Base-by-base conservation (phyloP, 2,888 invertebrate genomes). In the Hydriomena furcata region DNA sequence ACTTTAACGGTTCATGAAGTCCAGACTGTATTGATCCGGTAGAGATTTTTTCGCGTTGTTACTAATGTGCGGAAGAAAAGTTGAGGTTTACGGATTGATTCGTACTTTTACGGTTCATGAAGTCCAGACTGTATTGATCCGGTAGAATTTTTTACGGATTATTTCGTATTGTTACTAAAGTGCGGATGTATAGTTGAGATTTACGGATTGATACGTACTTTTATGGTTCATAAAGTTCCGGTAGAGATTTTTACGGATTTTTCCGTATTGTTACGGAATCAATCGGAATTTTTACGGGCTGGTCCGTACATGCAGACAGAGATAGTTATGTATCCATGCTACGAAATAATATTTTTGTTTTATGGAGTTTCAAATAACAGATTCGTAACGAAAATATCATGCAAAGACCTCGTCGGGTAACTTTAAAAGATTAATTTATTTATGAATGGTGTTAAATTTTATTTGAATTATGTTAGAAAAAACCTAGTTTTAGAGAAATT, bases 111-210 rank as follows among this genome's bases (percentile, higher is more conserved):
- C 17, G 17, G 17, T 17, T n/a, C n/a, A n/a, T n/a, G n/a, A n/a
- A n/a, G n/a, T n/a, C n/a, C n/a, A n/a, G n/a, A n/a, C n/a, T n/a
- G n/a, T n/a, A n/a, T n/a, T n/a, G n/a, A n/a, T n/a, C n/a, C n/a
- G n/a, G n/a, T n/a, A n/a, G n/a, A n/a, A n/a, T n/a, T n/a, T n/a
- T n/a, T n/a, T n/a, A n/a, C n/a, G n/a, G n/a, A 17, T 17, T 17
- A 17, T 17, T 17, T 4, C 17, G n/a, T n/a, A n/a, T n/a, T n/a
- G n/a, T n/a, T n/a, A n/a, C n/a, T n/a, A n/a, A 90, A 90, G 47
- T 88, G 89, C 49, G 89, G 88, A 0, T 89, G 90, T 47, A 84
- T 90, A 48, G 90, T 90, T 38, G 89, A 80, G 73, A 55, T 42
- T 36, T 42, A 43, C 24, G 35, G 21, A 37, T 20, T 46, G 8